These are phyloP conservation scores for Sternarchorhynchus goeldii DNA, from an alignment of 2,797 vertebrate genomes.

Conservation along the genomic window DNA sequence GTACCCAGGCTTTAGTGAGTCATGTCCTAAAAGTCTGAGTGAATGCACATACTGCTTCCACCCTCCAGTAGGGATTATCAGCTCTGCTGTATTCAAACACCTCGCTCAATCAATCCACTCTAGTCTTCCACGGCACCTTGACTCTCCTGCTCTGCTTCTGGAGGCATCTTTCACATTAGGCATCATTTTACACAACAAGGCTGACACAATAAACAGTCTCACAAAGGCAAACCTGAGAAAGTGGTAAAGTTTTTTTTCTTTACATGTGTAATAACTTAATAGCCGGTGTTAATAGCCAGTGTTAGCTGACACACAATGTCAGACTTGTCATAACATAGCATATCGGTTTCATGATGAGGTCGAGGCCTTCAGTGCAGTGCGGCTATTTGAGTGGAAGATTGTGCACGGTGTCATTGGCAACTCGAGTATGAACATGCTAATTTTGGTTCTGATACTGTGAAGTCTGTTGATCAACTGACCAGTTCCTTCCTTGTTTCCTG, in stretches of 20 bases:
- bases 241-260: slow-evolving; percentile 34
- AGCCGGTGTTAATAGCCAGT: neutral
- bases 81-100: slow-evolving; percentile 27
- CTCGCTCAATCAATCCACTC: slow-evolving; percentile 36
- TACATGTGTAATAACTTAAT: slow-evolving; percentile 17
- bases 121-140: slow-evolving; percentile 19
- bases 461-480: too few species aligned
- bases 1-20: slow-evolving; percentile 28
- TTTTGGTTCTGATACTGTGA: neutral
- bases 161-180: slow-evolving; percentile 36
- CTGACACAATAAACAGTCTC: slow-evolving; percentile 4
- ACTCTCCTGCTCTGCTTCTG: slow-evolving; percentile 53
- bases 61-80: slow-evolving; percentile 35
- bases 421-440: neutral
- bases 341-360: neutral
- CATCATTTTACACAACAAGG: slow-evolving; percentile 31
- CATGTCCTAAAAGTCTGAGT: slow-evolving; percentile 27
- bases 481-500: slow-evolving; percentile 28
- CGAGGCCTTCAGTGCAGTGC: neutral
- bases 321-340: slow-evolving; percentile 24
- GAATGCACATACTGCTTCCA: slow-evolving; percentile 24
- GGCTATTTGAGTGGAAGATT: neutral
- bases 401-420: neutral
- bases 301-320: slow-evolving; percentile 6
- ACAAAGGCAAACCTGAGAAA: slow-evolving; percentile 27